phyloP scores from a whole-genome alignment of 2,888 invertebrate genomes.

The Ectropis crepuscularia region DNA sequence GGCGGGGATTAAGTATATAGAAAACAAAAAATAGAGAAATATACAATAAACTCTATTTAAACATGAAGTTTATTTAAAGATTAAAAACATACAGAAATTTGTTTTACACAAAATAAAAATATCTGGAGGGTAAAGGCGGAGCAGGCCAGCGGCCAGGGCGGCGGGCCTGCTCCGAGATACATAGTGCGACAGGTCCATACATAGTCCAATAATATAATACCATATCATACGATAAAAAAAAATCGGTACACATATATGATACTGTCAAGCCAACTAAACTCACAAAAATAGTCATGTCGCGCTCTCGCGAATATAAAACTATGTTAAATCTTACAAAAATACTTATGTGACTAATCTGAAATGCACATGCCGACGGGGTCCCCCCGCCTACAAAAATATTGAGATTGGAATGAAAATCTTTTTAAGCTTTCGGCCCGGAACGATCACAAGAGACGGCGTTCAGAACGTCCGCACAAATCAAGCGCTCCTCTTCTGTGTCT shows the following conservation, averaged over 20 bases:
- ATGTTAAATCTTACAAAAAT: slow-evolving; percentile 84
- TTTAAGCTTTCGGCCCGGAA: slow-evolving; percentile 78
- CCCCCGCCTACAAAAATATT: slow-evolving; percentile 84
- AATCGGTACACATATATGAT: slow-evolving; percentile 81
- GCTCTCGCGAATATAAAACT: slow-evolving; percentile 81
- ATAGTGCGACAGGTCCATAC: slow-evolving; percentile 81
- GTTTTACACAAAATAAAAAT: slow-evolving; percentile 84
- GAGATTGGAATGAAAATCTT: slow-evolving; percentile 83
- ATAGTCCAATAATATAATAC: slow-evolving; percentile 82
- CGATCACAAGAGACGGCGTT: slow-evolving; percentile 75
- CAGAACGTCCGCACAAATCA: slow-evolving; percentile 74
- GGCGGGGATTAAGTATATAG: slow-evolving; percentile 72
- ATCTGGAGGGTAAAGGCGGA: slow-evolving; percentile 74
- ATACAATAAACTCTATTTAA: slow-evolving; percentile 84
- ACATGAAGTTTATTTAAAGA: slow-evolving; percentile 84
- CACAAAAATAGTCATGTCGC: slow-evolving; percentile 82
- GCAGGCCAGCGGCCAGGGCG: slow-evolving; percentile 52
- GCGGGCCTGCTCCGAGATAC: slow-evolving; percentile 58
- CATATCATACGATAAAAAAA: slow-evolving; percentile 78
- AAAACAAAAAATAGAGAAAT: slow-evolving; percentile 81
- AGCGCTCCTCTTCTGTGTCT: slow-evolving; percentile 83
- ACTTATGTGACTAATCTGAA: slow-evolving; percentile 83
- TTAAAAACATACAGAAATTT: slow-evolving; percentile 83
- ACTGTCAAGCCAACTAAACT: slow-evolving; percentile 82
- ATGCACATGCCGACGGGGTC: slow-evolving; percentile 80